Percentiles rank a stretch among this genome's conserved stretches.
phyloP scores from a whole-genome alignment of 2,797 vertebrate genomes.

The Lithobates sylvaticus region DNA sequence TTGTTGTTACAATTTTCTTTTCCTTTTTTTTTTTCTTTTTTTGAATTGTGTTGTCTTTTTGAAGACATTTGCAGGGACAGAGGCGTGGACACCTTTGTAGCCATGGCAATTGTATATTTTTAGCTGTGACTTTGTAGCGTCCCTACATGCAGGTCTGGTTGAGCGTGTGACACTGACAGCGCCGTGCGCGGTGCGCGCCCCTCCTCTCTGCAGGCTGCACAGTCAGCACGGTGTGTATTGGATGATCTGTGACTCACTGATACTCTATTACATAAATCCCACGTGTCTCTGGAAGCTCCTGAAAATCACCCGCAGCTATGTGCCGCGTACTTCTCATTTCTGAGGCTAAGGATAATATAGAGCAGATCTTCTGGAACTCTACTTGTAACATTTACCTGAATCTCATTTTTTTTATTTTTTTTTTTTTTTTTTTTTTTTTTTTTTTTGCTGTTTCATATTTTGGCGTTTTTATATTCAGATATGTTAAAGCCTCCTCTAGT shows the following conservation, averaged over 20 bases:
- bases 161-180: not conserved
- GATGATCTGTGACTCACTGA: not conserved
- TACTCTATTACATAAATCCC: not conserved
- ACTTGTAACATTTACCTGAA: no score
- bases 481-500: no score
- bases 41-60: no score
- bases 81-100: no score
- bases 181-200: not conserved
- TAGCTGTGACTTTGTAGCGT: not conserved
- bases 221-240: not conserved
- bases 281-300: not conserved
- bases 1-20: no score
- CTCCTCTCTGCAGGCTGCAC: not conserved
- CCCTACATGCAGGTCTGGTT: conserved; percentile 12
- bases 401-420: no score
- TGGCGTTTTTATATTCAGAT: no score
- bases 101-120: not conserved
- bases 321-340: not conserved
- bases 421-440: no score
- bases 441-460: no score
- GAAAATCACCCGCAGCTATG: not conserved
- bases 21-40: no score
- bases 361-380: no score
- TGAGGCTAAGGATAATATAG: not conserved
- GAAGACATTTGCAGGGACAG: no score